phyloP scores from a whole-genome alignment of 2,888 invertebrate species.

The Meteorus cinctellus region DNA sequence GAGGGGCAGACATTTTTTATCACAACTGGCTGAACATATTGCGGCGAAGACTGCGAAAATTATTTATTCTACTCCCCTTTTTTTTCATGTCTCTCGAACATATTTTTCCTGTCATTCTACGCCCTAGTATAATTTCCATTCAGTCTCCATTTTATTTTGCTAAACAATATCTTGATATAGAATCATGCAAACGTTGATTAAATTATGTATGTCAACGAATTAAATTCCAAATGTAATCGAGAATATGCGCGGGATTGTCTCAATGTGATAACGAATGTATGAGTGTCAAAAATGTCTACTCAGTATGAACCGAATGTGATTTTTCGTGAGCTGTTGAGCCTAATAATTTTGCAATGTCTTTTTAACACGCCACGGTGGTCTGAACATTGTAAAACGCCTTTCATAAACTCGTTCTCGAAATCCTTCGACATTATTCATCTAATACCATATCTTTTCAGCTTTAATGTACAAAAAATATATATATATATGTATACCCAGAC shows the following conservation, averaged over 20 bases:
- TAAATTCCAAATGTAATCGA: no score
- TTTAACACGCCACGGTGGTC: slow-evolving; percentile 59
- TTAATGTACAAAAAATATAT: neutral
- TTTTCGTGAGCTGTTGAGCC: no score
- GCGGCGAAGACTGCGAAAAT: neutral
- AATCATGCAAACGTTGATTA: no score
- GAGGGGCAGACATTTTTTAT: neutral
- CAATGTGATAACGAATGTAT: slow-evolving; percentile 31
- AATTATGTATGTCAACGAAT: no score
- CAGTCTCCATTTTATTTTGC: no score
- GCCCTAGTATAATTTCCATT: no score
- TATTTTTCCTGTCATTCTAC: neutral
- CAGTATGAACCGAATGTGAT: slow-evolving; percentile 47
- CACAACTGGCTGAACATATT: neutral
- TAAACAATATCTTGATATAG: no score
- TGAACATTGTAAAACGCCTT: slow-evolving; percentile 30
- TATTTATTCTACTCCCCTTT: neutral
- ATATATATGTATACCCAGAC: slow-evolving; percentile 19
- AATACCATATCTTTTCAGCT: slow-evolving; percentile 56
- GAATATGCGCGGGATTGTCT: neutral
- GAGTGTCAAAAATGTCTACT: slow-evolving; percentile 33
- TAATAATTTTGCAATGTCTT: slow-evolving; percentile 56
- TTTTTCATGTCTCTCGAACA: neutral
- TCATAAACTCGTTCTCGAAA: slow-evolving; percentile 36
- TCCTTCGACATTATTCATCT: slow-evolving; percentile 57